Evolutionary conservation across 2,113 vertebrate genomes (phyloP), one percentile per base, ranked within the genome.

Genomic region (Paraplagusia blochii): DNA sequence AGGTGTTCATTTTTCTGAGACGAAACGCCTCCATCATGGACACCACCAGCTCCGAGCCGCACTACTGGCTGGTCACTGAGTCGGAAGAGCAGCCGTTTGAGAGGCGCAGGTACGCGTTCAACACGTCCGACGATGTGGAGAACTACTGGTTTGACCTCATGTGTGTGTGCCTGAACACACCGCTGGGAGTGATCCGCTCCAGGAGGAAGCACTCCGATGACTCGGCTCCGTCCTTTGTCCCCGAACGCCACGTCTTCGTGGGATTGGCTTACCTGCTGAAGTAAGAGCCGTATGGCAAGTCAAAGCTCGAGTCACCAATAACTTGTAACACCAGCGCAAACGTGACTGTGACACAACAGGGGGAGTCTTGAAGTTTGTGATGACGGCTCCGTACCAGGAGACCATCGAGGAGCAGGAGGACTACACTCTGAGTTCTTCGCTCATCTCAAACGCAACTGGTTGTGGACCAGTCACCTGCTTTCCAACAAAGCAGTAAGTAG

Each of bases 111-210:
- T 98, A 98, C 0, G 68, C 82, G 0, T 89, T 99, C 43, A 88
- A 77, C 62, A 90, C 87, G 1, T 66, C 87, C 14, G 90, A 94
- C 34, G 93, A 97, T 0, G 89, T 97, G 45, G 94, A 98, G 49
- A 94, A 88, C 88, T 98, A 92, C 85, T 99, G 97, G 97, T 97
- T 98, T 16, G 94, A 98, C 38, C 74, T 99, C 78, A 93, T 98
- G 85, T 98, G 93, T 22, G 93, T 99, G 82, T 98, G 95, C 86
- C 94, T 98, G 42, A 98, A 96, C 9, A 98, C 95, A 7, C 94
- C 95, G 0, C 54, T 98, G 68, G 95, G 87, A 8, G 61, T 83
- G 6, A 51, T 85, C 58, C 83, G 83, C 0, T 35, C 1, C 13
- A 82, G 73, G 62, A 78, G 72, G 40, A 39, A 34, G 1, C 4